phyloP scores from a whole-genome alignment of 2,888 invertebrate species.

The Erebia palarica region DNA sequence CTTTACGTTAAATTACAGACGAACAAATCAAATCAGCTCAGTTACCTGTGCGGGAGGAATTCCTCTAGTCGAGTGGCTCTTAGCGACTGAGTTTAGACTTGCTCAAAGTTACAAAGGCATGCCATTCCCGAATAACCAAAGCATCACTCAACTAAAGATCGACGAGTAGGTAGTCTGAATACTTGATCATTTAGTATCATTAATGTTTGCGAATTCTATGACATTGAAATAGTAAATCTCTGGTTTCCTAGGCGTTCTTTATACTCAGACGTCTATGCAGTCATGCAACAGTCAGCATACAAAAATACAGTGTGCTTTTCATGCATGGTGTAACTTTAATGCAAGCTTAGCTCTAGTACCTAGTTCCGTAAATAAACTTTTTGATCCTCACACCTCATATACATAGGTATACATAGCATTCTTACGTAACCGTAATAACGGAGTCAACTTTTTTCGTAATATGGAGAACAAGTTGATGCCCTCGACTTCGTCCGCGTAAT shows the following conservation, averaged over 20 bases:
- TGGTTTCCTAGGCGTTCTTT: background rate
- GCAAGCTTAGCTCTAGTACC: no score
- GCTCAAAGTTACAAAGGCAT: slow-evolving; percentile 61
- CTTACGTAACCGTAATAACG: no score
- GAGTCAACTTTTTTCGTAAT: background rate
- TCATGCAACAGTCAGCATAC: no score
- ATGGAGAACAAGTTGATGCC: no score
- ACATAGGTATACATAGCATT: no score
- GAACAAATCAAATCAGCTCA: slow-evolving; percentile 48
- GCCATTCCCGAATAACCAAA: slow-evolving; percentile 53
- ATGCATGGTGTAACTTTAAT: no score
- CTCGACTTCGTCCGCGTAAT: no score
- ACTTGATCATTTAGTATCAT: slow-evolving; percentile 22
- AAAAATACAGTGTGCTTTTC: no score
- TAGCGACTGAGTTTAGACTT: slow-evolving; percentile 43
- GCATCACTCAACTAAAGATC: slow-evolving; percentile 32
- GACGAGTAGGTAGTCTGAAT: slow-evolving; percentile 31
- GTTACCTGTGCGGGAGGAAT: slow-evolving; percentile 50
- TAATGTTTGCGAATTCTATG: background rate
- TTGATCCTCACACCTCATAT: no score
- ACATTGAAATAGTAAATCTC: background rate
- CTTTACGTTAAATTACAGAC: slow-evolving; percentile 29
- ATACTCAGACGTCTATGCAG: no score
- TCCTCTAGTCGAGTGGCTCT: slow-evolving; percentile 54
- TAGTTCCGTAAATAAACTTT: no score